Evolutionary conservation across 2,113 vertebrate genomes (phyloP).

Genomic region (Myocastor coypus): DNA sequence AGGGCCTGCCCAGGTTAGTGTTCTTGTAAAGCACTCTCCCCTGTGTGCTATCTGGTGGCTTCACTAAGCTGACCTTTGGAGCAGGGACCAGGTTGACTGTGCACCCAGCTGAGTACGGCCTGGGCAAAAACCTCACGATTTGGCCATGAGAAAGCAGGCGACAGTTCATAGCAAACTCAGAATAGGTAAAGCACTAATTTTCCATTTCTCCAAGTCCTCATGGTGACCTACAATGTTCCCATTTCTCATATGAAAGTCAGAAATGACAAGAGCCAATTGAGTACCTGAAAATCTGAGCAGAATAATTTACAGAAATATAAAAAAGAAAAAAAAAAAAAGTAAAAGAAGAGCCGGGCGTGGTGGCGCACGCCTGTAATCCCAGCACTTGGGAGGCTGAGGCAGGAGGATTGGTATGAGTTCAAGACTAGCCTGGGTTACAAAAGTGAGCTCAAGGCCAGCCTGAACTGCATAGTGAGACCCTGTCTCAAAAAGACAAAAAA

Average conservation of each 20-base stretch:
- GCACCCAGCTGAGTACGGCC: conserved; percentile 66
- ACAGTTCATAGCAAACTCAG: not conserved
- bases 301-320: conserved; percentile 60
- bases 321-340: conserved; percentile 65
- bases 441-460: too few species aligned
- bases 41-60: conserved; percentile 42
- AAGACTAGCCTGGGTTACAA: too few species aligned
- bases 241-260: conserved; percentile 67
- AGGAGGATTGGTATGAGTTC: too few species aligned
- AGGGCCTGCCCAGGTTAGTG: not conserved
- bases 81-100: conserved; percentile 75
- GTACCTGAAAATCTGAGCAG: conserved; percentile 59
- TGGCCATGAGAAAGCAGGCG: not conserved
- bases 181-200: not conserved
- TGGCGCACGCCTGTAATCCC: too few species aligned
- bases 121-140: not conserved
- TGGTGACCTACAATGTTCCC: conserved; percentile 47
- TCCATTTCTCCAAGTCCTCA: conserved; percentile 42
- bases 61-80: conserved; percentile 71
- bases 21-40: conserved; percentile 70
- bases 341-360: too few species aligned
- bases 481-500: too few species aligned
- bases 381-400: too few species aligned
- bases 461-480: too few species aligned
- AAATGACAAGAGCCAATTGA: conserved; percentile 47